Evolutionary conservation across 2,113 vertebrate species (phyloP).

Genomic region (Scomber scombrus): DNA sequence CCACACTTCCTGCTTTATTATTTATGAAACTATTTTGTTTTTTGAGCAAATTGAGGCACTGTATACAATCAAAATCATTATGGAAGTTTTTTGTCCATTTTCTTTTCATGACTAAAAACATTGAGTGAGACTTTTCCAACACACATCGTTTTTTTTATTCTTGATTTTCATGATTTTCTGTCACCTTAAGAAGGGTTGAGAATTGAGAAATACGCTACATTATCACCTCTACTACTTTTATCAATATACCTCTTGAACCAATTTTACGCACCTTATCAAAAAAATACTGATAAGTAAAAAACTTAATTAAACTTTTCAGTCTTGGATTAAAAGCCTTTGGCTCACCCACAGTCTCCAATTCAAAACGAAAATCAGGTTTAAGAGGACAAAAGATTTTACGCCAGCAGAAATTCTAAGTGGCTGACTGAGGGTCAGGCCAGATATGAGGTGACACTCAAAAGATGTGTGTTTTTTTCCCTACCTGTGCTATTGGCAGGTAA

Average conservation of each 20-base stretch:
- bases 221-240: conserved; percentile 31
- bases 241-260: conserved; percentile 52
- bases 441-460: conserved; percentile 75
- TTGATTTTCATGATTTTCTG: background rate
- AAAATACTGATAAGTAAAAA: conserved; percentile 49
- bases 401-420: conserved; percentile 69
- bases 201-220: conserved; percentile 26
- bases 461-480: conserved; percentile 30
- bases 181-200: background rate
- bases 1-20: too few relatives aligned
- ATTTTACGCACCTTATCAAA: conserved; percentile 54
- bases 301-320: conserved; percentile 48
- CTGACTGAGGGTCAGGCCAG: conserved; percentile 70
- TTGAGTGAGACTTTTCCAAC: background rate
- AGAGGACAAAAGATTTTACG: conserved; percentile 70
- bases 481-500: conserved; percentile 78
- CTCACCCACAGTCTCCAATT: conserved; percentile 41
- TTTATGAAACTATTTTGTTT: background rate
- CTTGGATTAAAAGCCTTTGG: conserved; percentile 52
- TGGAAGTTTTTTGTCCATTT: background rate
- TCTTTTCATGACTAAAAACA: too few relatives aligned
- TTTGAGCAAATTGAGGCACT: background rate
- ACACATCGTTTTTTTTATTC: background rate
- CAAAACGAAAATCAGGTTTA: conserved; percentile 64
- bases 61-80: background rate